A percentile compares a stretch with the other conserved stretches of the same genome.
phyloP scores from a whole-genome alignment of 2,797 vertebrate genomes.

The Macropus fuliginosus region DNA sequence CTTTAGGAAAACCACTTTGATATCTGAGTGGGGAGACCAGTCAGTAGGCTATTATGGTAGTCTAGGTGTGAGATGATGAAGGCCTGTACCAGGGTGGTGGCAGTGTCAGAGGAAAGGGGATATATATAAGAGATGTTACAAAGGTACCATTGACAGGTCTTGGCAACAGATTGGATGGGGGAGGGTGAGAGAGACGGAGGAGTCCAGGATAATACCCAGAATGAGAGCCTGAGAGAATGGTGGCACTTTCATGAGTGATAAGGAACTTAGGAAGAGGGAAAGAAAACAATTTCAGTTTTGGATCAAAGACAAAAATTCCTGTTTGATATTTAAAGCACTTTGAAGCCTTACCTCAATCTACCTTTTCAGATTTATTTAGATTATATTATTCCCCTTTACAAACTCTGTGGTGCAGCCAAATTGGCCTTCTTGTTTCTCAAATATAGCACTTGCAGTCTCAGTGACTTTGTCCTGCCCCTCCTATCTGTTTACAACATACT shows the following conservation, averaged over 20 bases:
- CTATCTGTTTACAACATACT: neutral
- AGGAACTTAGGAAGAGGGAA: neutral
- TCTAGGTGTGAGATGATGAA: no score
- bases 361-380: neutral
- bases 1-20: no score
- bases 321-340: neutral
- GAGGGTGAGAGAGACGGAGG: no score
- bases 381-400: neutral
- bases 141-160: no score
- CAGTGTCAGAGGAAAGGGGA: no score
- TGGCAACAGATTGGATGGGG: no score
- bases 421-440: neutral
- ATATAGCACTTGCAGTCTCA: neutral
- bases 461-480: neutral
- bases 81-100: no score
- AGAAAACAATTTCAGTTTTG: neutral
- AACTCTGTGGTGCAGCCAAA: neutral
- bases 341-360: neutral
- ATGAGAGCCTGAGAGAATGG: no score
- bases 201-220: no score
- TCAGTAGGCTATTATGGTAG: no score
- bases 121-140: no score
- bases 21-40: no score
- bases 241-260: neutral
- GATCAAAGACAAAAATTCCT: neutral